Base-by-base conservation (phyloP, 2,888 invertebrate genomes). In the Sphaeridia pumilis region DNA sequence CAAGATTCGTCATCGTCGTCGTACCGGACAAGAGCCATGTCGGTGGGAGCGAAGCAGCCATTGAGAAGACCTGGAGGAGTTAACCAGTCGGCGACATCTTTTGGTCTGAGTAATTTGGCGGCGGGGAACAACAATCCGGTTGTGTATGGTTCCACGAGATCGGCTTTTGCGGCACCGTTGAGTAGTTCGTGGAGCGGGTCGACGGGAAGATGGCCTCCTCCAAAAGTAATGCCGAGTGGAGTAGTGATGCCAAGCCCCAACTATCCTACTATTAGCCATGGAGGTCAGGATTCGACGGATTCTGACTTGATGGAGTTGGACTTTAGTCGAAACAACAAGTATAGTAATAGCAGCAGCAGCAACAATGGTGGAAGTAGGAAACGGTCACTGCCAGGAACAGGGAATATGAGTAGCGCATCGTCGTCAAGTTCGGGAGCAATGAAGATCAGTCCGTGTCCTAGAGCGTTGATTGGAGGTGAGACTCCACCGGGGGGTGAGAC, bases 11-110 rank as follows among this genome's bases (percentile, higher is more conserved):
- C 38, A 17, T 60, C 58, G 31, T 66, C 67, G 35, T 60, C 62
- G 21, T 59, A 64, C 49, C 74, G 85, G 49, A 81, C 79, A 43
- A 76, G 86, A 63, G 84, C 86, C 4, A 84, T 81, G 71, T 85
- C 85, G 50, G 83, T 85, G 47, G 87, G 87, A 24, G 59, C 61
- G 1, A 62, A 60, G 49, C 56, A 58, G 10, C 57, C 58, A n/a
- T 49, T 56, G 21, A 31, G 55, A 36, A 58, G 59, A 24, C n/a
- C n/a, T n/a, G n/a, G n/a, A n/a, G 46, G 54, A 34, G 31, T 58
- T 7, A 56, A 58, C 35, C 57, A 58, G 26, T 45, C 54, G 44
- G 28, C 52, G 22, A 46, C 38, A 10, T 20, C 43, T 4, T n/a
- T 26, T 50, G 57, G 48, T 17, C 21, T 55, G 14, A 49, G 54